Conservation (phyloP, 2,797 vertebrate genomes). For the Myotis planiceps region DNA sequence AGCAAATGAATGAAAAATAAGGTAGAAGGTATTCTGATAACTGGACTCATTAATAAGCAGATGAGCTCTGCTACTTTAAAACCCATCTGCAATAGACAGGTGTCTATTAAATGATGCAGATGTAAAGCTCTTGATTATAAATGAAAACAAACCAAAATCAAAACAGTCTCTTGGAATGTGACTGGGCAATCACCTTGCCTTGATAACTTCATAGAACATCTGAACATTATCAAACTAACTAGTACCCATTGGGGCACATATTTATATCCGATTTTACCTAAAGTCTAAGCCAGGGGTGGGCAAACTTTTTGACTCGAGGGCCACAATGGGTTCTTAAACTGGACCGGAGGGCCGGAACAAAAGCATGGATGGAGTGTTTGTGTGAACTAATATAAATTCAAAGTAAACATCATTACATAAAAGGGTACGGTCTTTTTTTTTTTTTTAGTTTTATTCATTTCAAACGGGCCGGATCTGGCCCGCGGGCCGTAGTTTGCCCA, state of each 20-base stretch:
- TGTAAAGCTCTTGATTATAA: background rate
- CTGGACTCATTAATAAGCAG: background rate
- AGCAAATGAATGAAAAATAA: constrained; percentile 30
- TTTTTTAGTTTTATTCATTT: too few species aligned
- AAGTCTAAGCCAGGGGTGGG: constrained; percentile 42
- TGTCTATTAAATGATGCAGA: background rate
- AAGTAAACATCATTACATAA: too few species aligned
- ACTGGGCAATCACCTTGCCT: background rate
- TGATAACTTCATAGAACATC: constrained; percentile 7
- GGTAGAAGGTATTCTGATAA: background rate
- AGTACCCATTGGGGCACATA: background rate
- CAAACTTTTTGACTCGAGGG: too few species aligned
- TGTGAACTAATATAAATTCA: too few species aligned
- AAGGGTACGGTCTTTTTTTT: too few species aligned
- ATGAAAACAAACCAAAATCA: background rate
- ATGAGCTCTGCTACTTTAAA: background rate
- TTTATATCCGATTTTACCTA: constrained; percentile 39
- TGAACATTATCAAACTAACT: background rate
- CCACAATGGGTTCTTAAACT: too few species aligned
- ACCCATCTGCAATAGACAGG: background rate
- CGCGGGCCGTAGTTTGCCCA: too few species aligned
- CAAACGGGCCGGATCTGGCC: too few species aligned
- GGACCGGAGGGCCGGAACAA: too few species aligned
- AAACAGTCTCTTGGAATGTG: background rate
- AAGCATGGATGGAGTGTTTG: too few species aligned